phyloP scores from a whole-genome alignment of 2,113 vertebrate species.

The Datnioides undecimradiatus region DNA sequence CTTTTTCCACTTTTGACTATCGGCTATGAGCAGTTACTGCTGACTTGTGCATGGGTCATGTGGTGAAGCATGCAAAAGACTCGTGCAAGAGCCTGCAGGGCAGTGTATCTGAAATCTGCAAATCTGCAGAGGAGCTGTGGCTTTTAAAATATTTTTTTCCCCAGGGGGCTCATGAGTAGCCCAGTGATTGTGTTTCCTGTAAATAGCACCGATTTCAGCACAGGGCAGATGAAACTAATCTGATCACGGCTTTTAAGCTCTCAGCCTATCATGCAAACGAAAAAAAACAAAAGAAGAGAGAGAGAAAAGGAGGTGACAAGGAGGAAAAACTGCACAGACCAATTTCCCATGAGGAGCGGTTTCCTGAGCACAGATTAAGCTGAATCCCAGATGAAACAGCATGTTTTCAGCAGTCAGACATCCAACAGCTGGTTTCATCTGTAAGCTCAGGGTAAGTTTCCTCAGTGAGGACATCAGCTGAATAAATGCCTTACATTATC shows the following conservation, averaged over 20 bases:
- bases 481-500: conserved; percentile 88
- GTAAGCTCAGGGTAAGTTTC: conserved; percentile 3
- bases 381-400: conserved; percentile 58
- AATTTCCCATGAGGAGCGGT: conserved; percentile 50
- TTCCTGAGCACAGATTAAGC: conserved; percentile 69
- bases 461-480: not conserved
- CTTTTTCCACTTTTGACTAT: not conserved
- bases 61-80: conserved; percentile 15
- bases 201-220: conserved; percentile 12
- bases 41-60: conserved; percentile 7
- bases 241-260: conserved; percentile 21
- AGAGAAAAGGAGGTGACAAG: conserved; percentile 22
- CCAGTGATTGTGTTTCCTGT: conserved; percentile 46
- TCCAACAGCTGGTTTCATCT: conserved; percentile 9
- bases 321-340: conserved; percentile 37
- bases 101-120: conserved; percentile 38
- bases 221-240: conserved; percentile 50
- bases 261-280: not conserved
- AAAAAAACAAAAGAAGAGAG: conserved; percentile 13
- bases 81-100: conserved; percentile 9
- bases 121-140: conserved; percentile 10
- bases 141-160: conserved; percentile 37
- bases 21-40: not conserved
- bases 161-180: conserved; percentile 9
- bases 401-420: conserved; percentile 32